These are phyloP conservation scores for Onychomys torridus DNA, from an alignment of 2,797 vertebrate genomes.

Conservation along the genomic window DNA sequence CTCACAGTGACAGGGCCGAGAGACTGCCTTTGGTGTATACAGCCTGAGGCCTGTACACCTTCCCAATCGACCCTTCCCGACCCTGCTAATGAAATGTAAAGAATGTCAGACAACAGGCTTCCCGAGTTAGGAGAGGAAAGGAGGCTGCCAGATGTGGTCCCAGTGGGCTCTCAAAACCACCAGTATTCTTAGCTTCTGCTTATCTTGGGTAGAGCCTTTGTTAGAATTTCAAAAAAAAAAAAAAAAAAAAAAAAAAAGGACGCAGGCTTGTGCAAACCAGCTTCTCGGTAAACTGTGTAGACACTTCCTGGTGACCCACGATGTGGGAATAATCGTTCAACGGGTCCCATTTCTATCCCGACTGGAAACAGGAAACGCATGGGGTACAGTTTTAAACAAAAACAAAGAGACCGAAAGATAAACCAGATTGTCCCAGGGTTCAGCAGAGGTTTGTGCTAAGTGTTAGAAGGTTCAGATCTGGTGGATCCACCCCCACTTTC, in stretches of 20 bases:
- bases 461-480: conserved; percentile 76
- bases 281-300: conserved; percentile 62
- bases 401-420: conserved; percentile 82
- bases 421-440: conserved; percentile 79
- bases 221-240: conserved; percentile 35
- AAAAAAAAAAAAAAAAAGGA: conserved; percentile 1
- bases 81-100: conserved; percentile 70
- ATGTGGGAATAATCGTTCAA: conserved; percentile 79
- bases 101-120: conserved; percentile 55
- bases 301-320: conserved; percentile 74
- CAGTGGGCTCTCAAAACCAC: conserved; percentile 61
- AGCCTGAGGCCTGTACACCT: not conserved
- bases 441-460: conserved; percentile 80
- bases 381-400: conserved; percentile 79
- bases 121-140: conserved; percentile 44
- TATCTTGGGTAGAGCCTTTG: conserved; percentile 70
- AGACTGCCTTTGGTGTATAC: conserved; percentile 34
- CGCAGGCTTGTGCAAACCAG: conserved; percentile 56
- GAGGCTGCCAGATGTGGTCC: conserved; percentile 36
- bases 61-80: conserved; percentile 53
- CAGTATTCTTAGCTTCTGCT: conserved; percentile 58
- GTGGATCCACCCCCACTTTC: conserved; percentile 73
- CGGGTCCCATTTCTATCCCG: conserved; percentile 79
- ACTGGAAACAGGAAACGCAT: conserved; percentile 76
- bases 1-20: conserved; percentile 31